Conservation (phyloP, 2,797 vertebrate genomes). For the Channallabes apus region DNA sequence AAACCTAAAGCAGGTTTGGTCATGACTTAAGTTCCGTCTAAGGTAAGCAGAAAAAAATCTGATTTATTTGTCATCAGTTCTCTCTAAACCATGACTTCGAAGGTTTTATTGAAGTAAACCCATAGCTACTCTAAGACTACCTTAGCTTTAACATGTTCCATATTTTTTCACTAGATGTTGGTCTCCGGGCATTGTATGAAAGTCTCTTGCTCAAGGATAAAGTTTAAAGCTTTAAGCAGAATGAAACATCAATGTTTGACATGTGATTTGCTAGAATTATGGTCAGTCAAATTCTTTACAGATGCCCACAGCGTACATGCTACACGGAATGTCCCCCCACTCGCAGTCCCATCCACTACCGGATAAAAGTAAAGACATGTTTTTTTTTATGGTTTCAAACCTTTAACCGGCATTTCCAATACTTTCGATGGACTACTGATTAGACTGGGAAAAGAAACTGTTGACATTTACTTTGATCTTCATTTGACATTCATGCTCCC, state of each 20-base stretch:
- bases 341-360: background rate
- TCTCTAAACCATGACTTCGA: background rate
- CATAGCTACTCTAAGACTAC: background rate
- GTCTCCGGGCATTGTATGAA: background rate
- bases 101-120: background rate
- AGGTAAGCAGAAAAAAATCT: background rate
- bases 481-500: background rate
- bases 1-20: background rate
- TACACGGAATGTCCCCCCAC: background rate
- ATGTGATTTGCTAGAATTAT: background rate
- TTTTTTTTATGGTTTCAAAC: background rate
- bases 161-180: background rate
- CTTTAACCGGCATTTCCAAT: background rate
- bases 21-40: background rate
- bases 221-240: constrained; percentile 1
- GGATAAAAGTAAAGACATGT: background rate
- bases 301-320: background rate
- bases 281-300: background rate
- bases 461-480: background rate
- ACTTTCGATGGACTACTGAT: background rate
- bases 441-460: background rate
- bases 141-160: background rate
- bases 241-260: background rate
- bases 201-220: constrained; percentile 2
- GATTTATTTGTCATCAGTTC: background rate